phyloP scores from a whole-genome alignment of 2,113 vertebrate species.

The Clarias magur region DNA sequence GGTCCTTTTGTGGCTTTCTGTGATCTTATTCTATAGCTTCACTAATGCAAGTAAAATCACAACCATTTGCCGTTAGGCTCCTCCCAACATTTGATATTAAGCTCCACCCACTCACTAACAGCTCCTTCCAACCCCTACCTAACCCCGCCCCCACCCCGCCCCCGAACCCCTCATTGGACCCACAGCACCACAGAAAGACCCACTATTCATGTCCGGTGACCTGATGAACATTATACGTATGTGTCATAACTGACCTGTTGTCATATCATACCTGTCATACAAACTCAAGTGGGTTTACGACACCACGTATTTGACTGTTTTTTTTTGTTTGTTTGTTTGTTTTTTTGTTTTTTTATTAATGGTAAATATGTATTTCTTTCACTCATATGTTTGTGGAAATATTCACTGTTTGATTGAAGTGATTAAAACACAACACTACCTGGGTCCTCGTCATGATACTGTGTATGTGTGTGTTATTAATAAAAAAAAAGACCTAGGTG shows the following conservation, averaged over 20 bases:
- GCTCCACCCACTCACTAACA: conserved; percentile 46
- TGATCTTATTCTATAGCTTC: conserved; percentile 66
- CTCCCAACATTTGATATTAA: conserved; percentile 55
- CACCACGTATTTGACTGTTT: conserved; percentile 40
- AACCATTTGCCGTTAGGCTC: conserved; percentile 38
- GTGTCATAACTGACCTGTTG: conserved; percentile 47
- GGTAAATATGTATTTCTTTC: not conserved
- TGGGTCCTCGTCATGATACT: conserved; percentile 7
- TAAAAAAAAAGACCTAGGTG: conserved; percentile 23
- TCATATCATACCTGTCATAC: conserved; percentile 45
- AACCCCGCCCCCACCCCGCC: conserved; percentile 49
- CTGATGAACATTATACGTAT: conserved; percentile 31
- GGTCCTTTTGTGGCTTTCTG: conserved; percentile 99
- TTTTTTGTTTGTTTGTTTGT: not conserved
- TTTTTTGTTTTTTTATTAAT: not conserved
- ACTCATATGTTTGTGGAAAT: not conserved
- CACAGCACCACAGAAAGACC: conserved; percentile 95
- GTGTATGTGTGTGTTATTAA: conserved; percentile 33
- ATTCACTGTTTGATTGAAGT: conserved; percentile 1
- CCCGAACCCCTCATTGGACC: conserved; percentile 46
- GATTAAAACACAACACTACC: not conserved
- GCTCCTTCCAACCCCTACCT: conserved; percentile 59
- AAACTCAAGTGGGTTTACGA: conserved; percentile 38
- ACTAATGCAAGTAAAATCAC: conserved; percentile 51
- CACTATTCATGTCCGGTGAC: conserved; percentile 88